A percentile compares a stretch with the other conserved stretches of the same genome.
Conservation (phyloP, 2,113 vertebrate genomes). For the Ophthalmolycus amberensis region DNA sequence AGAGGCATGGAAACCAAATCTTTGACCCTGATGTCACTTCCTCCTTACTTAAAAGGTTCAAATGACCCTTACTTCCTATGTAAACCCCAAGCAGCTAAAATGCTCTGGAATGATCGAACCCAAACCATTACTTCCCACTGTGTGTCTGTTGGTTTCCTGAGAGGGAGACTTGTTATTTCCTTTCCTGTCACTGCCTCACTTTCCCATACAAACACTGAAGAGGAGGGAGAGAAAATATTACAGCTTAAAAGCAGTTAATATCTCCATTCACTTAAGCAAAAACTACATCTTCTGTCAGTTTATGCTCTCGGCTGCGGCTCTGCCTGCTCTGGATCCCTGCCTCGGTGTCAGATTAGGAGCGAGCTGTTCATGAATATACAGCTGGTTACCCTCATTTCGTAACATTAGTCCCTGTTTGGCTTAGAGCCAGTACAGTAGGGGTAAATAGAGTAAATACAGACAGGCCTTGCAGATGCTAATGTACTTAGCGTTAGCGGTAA, state of each 20-base stretch:
- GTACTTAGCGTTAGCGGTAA: conserved; percentile 79
- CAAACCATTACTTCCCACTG: conserved; percentile 59
- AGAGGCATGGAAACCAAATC: conserved; percentile 50
- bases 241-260: conserved; percentile 53
- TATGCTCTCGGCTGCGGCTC: conserved; percentile 43
- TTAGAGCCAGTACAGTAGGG: conserved; percentile 73
- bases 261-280: conserved; percentile 56
- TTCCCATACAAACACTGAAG: conserved; percentile 58
- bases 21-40: conserved; percentile 67
- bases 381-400: conserved; percentile 69
- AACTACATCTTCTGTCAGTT: conserved; percentile 62
- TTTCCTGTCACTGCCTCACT: conserved; percentile 48
- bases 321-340: conserved; percentile 46
- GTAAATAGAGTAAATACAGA: conserved; percentile 75
- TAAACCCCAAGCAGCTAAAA: conserved; percentile 38
- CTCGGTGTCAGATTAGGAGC: conserved; percentile 74
- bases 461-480: conserved; percentile 79
- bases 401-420: conserved; percentile 68
- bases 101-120: conserved; percentile 46
- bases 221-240: conserved; percentile 44
- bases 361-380: conserved; percentile 71
- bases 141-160: conserved; percentile 64
- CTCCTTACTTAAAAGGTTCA: conserved; percentile 55
- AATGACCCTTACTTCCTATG: conserved; percentile 56
- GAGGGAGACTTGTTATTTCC: conserved; percentile 45